Base-by-base conservation (phyloP, 2,113 vertebrate species). In the Zosterops pallidus region DNA sequence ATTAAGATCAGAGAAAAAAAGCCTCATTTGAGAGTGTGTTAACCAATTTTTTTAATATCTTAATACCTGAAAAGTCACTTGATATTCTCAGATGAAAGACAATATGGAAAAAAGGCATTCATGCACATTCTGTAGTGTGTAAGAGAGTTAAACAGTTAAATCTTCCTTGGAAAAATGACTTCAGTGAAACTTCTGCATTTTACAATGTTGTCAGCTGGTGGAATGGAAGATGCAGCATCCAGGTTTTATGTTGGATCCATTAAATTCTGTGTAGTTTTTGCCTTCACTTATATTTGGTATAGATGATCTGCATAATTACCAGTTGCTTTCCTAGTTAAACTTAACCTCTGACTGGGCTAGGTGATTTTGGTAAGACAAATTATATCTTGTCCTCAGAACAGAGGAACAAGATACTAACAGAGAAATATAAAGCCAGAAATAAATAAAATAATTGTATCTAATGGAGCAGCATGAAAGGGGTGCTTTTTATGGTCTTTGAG, bases 401-500 rank as follows among this genome's bases (percentile, higher is more conserved):
- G 96, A 39, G 26, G 78, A 74, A 60, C n/a, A 85, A 91, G 83
- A 57, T 55, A 57, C 14, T 63, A 84, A 72, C 35, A 26, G 68
- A 83, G 75, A 97, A 95, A 86, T 81, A 44, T 77, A 83, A 94
- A 85, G 26, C 59, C 47, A 17, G 81, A 92, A 90, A 93, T 81
- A 93, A 96, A 96, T 88, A 87, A 90, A 83, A 78, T 92, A 91
- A 71, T 89, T 84, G 50, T 55, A 89, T 62, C 69, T 92, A 95
- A 92, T 86, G 67, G 91, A 95, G 44, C 75, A 95, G 70, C 90
- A 82, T 96, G 74, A 86, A 79, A 79, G 47, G 31, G 60, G 35
- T 96, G 57, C 60, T 92, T 95, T 97, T 94, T 90, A 85, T 91
- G 94, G 41, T 81, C 91, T 90, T 96, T 90, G 90, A 96, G 90